Base-by-base conservation (phyloP, 2,113 vertebrate genomes). In the Sphyrna mokarran region DNA sequence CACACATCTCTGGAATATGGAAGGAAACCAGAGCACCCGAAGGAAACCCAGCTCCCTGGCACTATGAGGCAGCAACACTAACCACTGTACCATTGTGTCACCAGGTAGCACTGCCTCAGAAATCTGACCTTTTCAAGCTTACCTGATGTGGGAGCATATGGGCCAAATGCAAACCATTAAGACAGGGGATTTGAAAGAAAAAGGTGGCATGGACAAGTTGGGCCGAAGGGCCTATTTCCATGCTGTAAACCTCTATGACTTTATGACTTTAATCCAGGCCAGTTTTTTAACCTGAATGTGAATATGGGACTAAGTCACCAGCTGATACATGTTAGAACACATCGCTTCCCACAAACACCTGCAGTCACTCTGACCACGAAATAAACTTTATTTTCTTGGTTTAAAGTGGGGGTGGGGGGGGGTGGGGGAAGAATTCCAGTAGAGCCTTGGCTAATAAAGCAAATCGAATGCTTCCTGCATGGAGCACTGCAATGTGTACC, bases 401-500 rank as follows among this genome's bases (percentile, higher is more conserved):
- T 8, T 69, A 18, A 23, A 40, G 26, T 23, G 13, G 48, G 48
- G 2, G 3, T 54, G 66, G 43, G 18, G 85, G 13, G 3, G n/a
- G n/a, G n/a, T n/a, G n/a, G n/a, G n/a, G 5, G 29, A 37, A 40
- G 69, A 43, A 94, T 13, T 70, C 20, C 93, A 6, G 18, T 70
- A 43, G 66, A 9, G 37, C 66, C 66, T 29, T 94, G 93, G 66
- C 37, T 94, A 70, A 72, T 33, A 70, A 37, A 95, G 69, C 68
- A 95, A 95, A 95, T 43, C 76, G 69, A 76, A 95, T 29, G 94
- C 69, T 95, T 72, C 66, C 93, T 70, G 93, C 68, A 61, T 29
- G 33, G 87, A 61, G 54, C 87, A 26, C 72, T 43, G 58, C 94
- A 95, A 43, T 95, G 69, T 97, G 96, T 86, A 89, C 96, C 0